These are phyloP conservation scores for Phortica variegata DNA, from an alignment of 1,140 invertebrate genomes.

Conservation along the genomic window DNA sequence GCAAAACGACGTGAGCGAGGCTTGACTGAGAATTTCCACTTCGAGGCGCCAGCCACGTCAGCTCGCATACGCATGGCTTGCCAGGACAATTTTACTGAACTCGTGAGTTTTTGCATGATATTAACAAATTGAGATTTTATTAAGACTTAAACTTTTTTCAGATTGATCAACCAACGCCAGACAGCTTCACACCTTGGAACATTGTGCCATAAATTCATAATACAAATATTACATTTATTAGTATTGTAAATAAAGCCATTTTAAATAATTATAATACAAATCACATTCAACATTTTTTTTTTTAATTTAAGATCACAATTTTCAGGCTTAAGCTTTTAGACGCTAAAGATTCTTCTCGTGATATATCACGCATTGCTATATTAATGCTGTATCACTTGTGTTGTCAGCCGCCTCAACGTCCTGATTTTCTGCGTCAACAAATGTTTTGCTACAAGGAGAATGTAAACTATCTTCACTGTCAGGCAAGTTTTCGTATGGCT, in stretches of 20 bases:
- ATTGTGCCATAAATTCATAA: conserved; percentile 57
- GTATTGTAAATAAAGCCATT: not conserved
- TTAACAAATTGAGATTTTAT: not conserved
- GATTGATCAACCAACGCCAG: conserved; percentile 58
- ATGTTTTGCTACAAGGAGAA: too few species aligned
- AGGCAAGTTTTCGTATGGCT: too few species aligned
- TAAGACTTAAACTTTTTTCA: conserved; percentile 41
- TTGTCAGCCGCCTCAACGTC: too few species aligned
- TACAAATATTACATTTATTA: not conserved
- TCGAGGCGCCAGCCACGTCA: conserved; percentile 86
- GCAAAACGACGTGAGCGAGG: conserved; percentile 73
- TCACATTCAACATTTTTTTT: not conserved
- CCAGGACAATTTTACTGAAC: conserved; percentile 76
- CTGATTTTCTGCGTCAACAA: too few species aligned
- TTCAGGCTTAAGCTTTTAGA: conserved; percentile 9
- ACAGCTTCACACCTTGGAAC: conserved; percentile 64
- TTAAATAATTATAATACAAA: not conserved
- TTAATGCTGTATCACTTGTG: too few species aligned
- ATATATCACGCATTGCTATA: too few species aligned
- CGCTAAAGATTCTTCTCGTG: not conserved
- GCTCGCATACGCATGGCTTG: conserved; percentile 89
- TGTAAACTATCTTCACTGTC: too few species aligned
- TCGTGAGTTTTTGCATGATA: conserved; percentile 60
- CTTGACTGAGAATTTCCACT: conserved; percentile 63
- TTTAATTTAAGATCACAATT: conserved; percentile 3